Evolutionary conservation across 1,140 invertebrate genomes (phyloP).

Genomic region (Orius insidiosus): DNA sequence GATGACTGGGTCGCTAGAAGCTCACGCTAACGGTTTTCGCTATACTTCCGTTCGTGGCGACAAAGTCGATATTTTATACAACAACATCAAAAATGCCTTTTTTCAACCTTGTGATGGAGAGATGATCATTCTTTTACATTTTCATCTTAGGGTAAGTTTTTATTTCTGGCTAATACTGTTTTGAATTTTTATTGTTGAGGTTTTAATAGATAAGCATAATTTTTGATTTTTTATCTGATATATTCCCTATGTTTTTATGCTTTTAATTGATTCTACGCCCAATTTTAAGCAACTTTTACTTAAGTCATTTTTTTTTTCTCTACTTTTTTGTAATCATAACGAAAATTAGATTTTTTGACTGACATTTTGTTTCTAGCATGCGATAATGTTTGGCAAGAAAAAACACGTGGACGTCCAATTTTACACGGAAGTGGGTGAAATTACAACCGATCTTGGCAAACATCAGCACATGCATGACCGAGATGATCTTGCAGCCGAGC

Average conservation of each 20-base stretch:
- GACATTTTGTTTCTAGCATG: conserved; percentile 49
- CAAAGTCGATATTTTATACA: conserved; percentile 98
- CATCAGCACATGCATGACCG: conserved; percentile 99
- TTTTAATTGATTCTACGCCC: no score
- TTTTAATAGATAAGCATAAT: no score
- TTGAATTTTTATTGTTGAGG: no score
- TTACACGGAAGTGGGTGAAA: conserved; percentile 99
- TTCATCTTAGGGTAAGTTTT: conserved; percentile 71
- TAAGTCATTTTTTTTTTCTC: no score
- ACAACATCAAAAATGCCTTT: conserved; percentile 99
- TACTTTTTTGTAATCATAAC: no score
- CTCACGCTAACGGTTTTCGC: conserved; percentile 93
- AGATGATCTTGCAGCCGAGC: conserved; percentile 96
- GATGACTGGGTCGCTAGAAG: conserved; percentile 88
- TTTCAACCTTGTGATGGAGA: conserved; percentile 99
- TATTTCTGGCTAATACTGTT: no score
- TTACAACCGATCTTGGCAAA: conserved; percentile 97
- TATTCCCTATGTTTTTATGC: no score
- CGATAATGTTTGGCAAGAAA: conserved; percentile 98
- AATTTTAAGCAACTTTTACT: no score
- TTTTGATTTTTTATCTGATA: no score
- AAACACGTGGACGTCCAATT: conserved; percentile 98
- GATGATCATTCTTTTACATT: conserved; percentile 98
- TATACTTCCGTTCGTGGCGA: conserved; percentile 96
- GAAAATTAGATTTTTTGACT: no score